Base-by-base conservation (phyloP, 1,140 invertebrate species). In the Meteorus sp. region DNA sequence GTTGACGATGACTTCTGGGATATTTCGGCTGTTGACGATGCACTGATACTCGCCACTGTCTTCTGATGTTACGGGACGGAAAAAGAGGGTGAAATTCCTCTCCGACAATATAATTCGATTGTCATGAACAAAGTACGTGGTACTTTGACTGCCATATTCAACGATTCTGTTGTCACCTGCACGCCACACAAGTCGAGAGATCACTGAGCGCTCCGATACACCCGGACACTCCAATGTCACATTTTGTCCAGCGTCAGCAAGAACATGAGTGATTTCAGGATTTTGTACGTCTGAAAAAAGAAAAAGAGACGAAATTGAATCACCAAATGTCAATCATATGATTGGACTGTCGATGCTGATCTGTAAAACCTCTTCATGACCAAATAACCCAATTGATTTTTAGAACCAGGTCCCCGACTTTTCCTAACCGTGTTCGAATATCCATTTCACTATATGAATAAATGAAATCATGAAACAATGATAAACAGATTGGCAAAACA, bases 11-110 rank as follows among this genome's bases (percentile, higher is more conserved):
- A 83, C 83, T 60, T 88, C 85, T 2, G 85, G 84, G 65, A 82
- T 81, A 44, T 85, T 84, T 15, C 86, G 79, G 69, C 83, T 85
- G 73, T 89, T 89, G 58, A 89, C 85, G 31, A 88, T 74, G 64
- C 87, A 89, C 23, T 82, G 79, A 67, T 89, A 89, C 59, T 86
- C 84, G 9, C 85, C 86, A 33, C 80, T 85, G 71, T 89, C 88
- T 17, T 78, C 75, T 6, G 85, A 83, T 29, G 78, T 71, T 0
- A 86, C 85, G 15, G 86, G 85, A 62, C 81, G 80, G 67, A 89
- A 86, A 51, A 83, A 81, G 35, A 89, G 76, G 5, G 84, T 83
- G 69, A 85, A 88, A 63, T 84, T 86, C 64, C 85, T 83, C 44
- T 81, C 73, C 45, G 81, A 70, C 56, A 89, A 79, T 39, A 83